Base-by-base conservation (phyloP, 2,797 vertebrate genomes). In the Acipenser transmontanus region DNA sequence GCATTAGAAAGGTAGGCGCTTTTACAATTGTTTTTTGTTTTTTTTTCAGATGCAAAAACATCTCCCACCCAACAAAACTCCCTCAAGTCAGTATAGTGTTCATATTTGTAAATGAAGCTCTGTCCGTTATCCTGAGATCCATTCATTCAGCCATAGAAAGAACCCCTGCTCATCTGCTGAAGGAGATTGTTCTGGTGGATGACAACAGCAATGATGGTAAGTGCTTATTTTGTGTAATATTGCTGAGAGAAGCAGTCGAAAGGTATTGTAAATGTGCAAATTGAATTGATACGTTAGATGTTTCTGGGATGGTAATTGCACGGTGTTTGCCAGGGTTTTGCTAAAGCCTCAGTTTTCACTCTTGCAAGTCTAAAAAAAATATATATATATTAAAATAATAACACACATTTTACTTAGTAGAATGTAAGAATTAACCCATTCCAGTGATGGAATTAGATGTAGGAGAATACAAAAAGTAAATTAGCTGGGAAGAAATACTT, bases 141-240 rank as follows among this genome's bases (percentile, higher is more conserved):
- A 85, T 94, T 74, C 92, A 81, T 75, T 93, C 92, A 0, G 92
- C 88, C 70, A 91, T 94, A 0, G 74, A 85, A 61, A 80, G 88
- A 69, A 95, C 93, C 0, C 93, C 93, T 0, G 66, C 87, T 0
- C 89, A 90, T 63, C 90, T 95, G 62, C 91, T 95, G 74, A 92
- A 91, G 77, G 93, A 95, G 78, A 93, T 95, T 76, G 86, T 95
- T 72, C 81, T 95, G 11, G 92, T 95, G 50, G 93, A 95, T 17
- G 93, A 95, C 71, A 89, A 92, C 82, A 94, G 93, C 77, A 90
- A 79, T 68, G 93, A 89, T 0, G 89, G 93, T 95, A 75, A 82
- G 86, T 70, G 47, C 11, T 56, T 14, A 51, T 12, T 56, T 50
- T 65, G 17, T 49, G 48, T 57, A 62, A 49, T 17, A 51, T 66